Evolutionary conservation across 1,140 invertebrate genomes (phyloP).

Genomic region (Conopomorpha cramerella): DNA sequence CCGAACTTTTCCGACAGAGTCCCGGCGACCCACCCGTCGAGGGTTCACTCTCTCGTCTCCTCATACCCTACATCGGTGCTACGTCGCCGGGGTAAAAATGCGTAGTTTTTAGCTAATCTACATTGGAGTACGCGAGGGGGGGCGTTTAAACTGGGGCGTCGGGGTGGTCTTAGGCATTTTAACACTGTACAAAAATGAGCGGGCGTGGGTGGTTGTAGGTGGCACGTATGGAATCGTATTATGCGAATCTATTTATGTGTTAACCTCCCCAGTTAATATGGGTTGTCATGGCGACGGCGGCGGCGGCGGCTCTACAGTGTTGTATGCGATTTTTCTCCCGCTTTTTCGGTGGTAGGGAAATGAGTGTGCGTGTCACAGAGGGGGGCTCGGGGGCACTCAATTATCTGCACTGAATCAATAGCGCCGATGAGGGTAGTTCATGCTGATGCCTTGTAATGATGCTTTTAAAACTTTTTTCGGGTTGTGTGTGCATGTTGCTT

Average conservation of each 20-base stretch:
- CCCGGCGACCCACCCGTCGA: slow-evolving; percentile 15
- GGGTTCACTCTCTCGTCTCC: slow-evolving; percentile 24
- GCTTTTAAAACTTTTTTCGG: slow-evolving; percentile 28
- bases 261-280: slow-evolving; percentile 38
- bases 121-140: slow-evolving; percentile 30
- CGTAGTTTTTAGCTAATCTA: slow-evolving; percentile 64
- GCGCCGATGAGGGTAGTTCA: slow-evolving; percentile 53
- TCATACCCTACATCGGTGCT: too few species aligned
- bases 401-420: slow-evolving; percentile 59
- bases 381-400: slow-evolving; percentile 27
- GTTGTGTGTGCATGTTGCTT: slow-evolving; percentile 1
- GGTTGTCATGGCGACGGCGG: slow-evolving; percentile 43
- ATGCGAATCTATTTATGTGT: slow-evolving; percentile 54
- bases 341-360: slow-evolving; percentile 60
- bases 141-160: slow-evolving; percentile 41
- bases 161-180: slow-evolving; percentile 48
- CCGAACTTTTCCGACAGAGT: slow-evolving; percentile 39
- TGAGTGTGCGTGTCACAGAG: slow-evolving; percentile 31
- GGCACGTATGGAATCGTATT: slow-evolving; percentile 40
- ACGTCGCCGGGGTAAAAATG: slow-evolving; percentile 55
- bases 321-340: slow-evolving; percentile 54
- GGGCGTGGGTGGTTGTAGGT: slow-evolving; percentile 9
- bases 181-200: slow-evolving; percentile 49
- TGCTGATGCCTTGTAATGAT: slow-evolving; percentile 26
- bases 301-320: slow-evolving; percentile 47